These are phyloP conservation scores for Schizopygopsis pylzovi DNA, from an alignment of 2,797 vertebrate genomes.

Conservation along the genomic window DNA sequence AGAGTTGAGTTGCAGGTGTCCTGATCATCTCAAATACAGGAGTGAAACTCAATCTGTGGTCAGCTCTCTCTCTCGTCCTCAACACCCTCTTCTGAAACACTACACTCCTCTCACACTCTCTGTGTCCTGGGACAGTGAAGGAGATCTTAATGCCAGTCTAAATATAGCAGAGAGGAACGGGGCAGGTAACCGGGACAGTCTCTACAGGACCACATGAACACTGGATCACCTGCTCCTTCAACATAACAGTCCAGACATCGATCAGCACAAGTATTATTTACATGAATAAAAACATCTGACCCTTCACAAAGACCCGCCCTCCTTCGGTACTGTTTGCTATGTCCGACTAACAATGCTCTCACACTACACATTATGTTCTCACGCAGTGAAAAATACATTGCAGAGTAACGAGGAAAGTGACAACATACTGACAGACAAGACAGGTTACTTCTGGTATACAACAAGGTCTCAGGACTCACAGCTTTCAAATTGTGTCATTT, in stretches of 20 bases:
- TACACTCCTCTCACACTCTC: conserved; percentile 32
- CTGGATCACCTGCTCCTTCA: conserved; percentile 29
- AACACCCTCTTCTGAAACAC: conserved; percentile 41
- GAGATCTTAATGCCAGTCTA: conserved; percentile 46
- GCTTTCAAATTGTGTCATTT: too few relatives aligned
- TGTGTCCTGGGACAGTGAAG: conserved; percentile 26
- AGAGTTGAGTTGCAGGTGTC: conserved; percentile 25
- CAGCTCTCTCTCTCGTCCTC: conserved; percentile 13
- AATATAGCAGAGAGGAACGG: conserved; percentile 38
- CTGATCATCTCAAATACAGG: conserved; percentile 20
- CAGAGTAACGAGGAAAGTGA: too few relatives aligned
- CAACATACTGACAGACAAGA: too few relatives aligned
- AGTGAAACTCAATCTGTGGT: conserved; percentile 44
- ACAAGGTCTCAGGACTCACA: too few relatives aligned
- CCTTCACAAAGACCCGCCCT: neutral
- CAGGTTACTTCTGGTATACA: too few relatives aligned
- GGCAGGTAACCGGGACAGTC: conserved; percentile 11
- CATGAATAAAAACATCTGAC: neutral
- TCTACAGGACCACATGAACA: conserved; percentile 21
- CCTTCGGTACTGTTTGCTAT: neutral
- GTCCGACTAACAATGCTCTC: neutral
- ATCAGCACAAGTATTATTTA: neutral
- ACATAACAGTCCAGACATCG: neutral
- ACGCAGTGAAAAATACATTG: too few relatives aligned
- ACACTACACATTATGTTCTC: too few relatives aligned